Evolutionary conservation across 2,888 invertebrate species (phyloP), one percentile per base, ranked within the genome.

Genomic region (Carterocephalus palaemon): DNA sequence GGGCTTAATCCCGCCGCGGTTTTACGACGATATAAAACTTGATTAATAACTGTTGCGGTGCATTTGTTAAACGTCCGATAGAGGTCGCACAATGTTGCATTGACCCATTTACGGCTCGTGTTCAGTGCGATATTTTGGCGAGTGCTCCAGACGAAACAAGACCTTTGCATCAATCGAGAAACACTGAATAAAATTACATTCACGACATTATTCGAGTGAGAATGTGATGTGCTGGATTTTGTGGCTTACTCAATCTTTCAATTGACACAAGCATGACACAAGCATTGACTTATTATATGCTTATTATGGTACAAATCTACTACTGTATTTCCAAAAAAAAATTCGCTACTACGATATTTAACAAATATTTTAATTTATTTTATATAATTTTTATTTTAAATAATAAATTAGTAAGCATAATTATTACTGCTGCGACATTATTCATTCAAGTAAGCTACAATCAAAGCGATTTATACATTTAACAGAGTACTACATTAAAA

Each of bases 11-110:
- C 77, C 73, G 67, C 59, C 66, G 69, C 62, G 73, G 74, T 75
- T 84, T 85, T 83, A 86, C 81, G 83, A 80, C 62, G 75, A 53
- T 75, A 70, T 85, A 76, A 85, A 85, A 79, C 53, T 80, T 82
- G 84, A 84, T 84, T 83, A 84, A 84, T 82, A 83, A 75, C 76
- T 56, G 6, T 28, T 29, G 65, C 65, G 70, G 69, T 68, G 65
- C 57, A 70, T 66, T 67, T 66, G 67, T 57, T 49, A 37, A 36
- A 52, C 46, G 32, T 28, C 59, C 60, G 66, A 61, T 62, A 69
- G 66, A 74, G 75, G 73, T 74, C 61, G 67, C 53, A 82, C 84
- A 75, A 67, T 75, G 83, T 85, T 81, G 82, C 81, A 54, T 53
- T 81, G 81, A 81, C 82, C 81, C 72, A 80, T 78, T 73, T 81